phyloP scores from a whole-genome alignment of 2,113 vertebrate species.

The Bubo scandiacus region DNA sequence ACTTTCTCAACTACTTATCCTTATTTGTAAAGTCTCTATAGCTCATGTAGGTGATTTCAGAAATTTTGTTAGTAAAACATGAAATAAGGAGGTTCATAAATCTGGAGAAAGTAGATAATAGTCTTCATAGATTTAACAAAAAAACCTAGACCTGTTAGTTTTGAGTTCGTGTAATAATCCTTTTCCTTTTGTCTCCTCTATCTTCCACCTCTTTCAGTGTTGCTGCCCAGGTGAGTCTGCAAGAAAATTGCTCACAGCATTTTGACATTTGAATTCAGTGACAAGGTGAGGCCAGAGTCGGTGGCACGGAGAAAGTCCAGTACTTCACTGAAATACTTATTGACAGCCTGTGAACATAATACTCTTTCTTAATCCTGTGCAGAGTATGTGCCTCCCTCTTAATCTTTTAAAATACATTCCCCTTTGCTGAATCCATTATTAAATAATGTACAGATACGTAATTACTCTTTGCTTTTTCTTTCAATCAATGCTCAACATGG shows the following conservation, averaged over 20 bases:
- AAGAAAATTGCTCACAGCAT: neutral
- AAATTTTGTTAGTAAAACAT: slow-evolving; percentile 18
- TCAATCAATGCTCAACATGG: neutral
- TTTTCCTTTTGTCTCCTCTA: neutral
- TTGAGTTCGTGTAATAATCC: neutral
- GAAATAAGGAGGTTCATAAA: neutral
- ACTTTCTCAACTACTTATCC: neutral
- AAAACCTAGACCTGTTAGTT: neutral
- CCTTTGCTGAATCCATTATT: slow-evolving; percentile 7
- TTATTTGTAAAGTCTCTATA: neutral
- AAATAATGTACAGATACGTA: neutral
- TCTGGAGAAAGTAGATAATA: neutral
- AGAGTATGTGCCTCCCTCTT: slow-evolving; percentile 16
- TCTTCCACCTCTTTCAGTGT: neutral
- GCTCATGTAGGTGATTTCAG: neutral
- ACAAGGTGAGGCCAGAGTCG: neutral
- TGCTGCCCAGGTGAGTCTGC: neutral
- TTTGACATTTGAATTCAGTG: neutral
- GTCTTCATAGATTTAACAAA: neutral
- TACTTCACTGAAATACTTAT: neutral
- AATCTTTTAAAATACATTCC: slow-evolving; percentile 33
- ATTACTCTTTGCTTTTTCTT: neutral
- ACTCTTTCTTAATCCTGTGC: slow-evolving; percentile 2
- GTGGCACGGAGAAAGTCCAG: neutral
- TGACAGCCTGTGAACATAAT: neutral